These are phyloP conservation scores for Alethe diademata DNA, from an alignment of 2,113 vertebrate genomes.

Conservation along the genomic window DNA sequence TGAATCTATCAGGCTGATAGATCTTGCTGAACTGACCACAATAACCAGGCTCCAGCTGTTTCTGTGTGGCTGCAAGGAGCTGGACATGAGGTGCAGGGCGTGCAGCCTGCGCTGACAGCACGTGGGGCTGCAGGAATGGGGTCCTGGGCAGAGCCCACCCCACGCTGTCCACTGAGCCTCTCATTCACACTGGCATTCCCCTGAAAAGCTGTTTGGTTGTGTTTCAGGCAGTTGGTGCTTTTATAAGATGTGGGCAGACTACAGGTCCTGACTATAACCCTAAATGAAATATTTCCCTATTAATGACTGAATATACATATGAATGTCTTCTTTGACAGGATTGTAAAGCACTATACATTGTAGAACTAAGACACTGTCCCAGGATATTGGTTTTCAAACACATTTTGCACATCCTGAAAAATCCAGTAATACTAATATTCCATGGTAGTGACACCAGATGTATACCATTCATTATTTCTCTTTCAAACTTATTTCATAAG, in stretches of 20 bases:
- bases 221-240: background rate
- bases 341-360: background rate
- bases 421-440: background rate
- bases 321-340: background rate
- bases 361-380: background rate
- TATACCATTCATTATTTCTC: background rate
- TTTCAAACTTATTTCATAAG: slow-evolving; percentile 12
- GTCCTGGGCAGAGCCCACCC: background rate
- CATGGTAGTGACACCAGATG: background rate
- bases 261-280: background rate
- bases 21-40: background rate
- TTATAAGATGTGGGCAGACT: background rate
- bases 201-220: background rate
- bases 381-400: slow-evolving; percentile 1
- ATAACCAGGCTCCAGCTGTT: no score
- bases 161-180: fast-evolving
- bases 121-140: fast-evolving
- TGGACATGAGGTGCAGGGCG: fast-evolving
- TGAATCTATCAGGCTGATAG: background rate
- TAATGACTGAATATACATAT: background rate
- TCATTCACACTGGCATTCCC: background rate
- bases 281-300: background rate
- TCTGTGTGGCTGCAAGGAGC: fast-evolving
- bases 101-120: fast-evolving
- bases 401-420: background rate